A percentile compares a stretch with the other conserved stretches of the same genome.
Conservation (phyloP, 2,113 vertebrate genomes). For the Corvus cornix region DNA sequence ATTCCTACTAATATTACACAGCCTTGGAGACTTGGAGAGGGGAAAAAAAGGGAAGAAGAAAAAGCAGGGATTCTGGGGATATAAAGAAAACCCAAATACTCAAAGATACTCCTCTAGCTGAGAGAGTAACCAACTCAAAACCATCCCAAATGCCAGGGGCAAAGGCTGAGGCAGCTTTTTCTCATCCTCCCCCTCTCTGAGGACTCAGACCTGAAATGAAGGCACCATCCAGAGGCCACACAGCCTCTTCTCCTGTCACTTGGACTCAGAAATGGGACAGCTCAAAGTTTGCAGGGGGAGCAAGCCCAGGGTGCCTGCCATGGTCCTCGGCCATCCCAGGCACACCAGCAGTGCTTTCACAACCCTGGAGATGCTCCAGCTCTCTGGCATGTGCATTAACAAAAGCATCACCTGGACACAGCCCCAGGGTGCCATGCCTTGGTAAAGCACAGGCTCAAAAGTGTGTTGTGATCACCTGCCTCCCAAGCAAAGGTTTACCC, state of each 20-base stretch:
- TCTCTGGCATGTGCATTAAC: fast-evolving
- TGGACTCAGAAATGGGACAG: not conserved
- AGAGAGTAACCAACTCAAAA: not conserved
- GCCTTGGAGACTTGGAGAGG: not conserved
- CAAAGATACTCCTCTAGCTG: not conserved
- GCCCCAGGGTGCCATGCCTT: not conserved
- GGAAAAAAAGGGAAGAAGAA: not conserved
- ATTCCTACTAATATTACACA: not conserved
- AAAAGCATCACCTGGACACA: not conserved
- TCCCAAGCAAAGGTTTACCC: not conserved
- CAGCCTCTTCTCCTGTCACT: not conserved
- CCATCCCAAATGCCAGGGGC: not conserved
- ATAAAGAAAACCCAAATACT: not conserved
- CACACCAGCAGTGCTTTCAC: not conserved
- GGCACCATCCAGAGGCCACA: not conserved
- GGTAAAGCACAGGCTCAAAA: not conserved
- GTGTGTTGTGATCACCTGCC: fast-evolving
- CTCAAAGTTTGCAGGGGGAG: not conserved
- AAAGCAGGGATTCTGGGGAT: not conserved
- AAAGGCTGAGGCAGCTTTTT: not conserved
- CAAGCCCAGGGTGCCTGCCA: not conserved
- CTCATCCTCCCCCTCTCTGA: not conserved
- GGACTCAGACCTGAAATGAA: not conserved
- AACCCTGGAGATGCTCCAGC: not conserved
- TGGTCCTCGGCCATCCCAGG: not conserved